Percentiles rank a stretch among this genome's conserved stretches.
Evolutionary conservation across 1,140 invertebrate genomes (phyloP).

Genomic region (Drosophila ogumai): DNA sequence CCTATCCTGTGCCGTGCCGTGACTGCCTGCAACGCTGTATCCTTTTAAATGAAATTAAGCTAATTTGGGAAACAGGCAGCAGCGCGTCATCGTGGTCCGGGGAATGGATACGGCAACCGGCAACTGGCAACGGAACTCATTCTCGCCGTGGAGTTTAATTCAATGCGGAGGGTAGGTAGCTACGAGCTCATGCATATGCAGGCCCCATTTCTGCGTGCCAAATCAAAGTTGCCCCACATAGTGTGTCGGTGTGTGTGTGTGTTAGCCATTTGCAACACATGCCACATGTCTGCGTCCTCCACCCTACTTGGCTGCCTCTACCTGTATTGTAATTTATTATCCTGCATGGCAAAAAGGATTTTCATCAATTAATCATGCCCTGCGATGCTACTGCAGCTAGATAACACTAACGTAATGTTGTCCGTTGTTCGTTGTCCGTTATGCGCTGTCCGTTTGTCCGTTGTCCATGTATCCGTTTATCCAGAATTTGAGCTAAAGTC

Average conservation of each 20-base stretch:
- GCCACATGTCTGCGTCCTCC: slow-evolving; percentile 41
- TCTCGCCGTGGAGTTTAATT: slow-evolving; percentile 60
- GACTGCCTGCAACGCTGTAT: slow-evolving; percentile 50
- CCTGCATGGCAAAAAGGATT: slow-evolving; percentile 82
- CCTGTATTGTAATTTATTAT: slow-evolving; percentile 81
- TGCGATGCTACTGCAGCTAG: slow-evolving; percentile 68
- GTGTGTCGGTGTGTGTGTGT: slow-evolving; percentile 14
- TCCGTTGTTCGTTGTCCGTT: background rate
- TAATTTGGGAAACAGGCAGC: slow-evolving; percentile 77
- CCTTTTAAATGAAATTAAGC: slow-evolving; percentile 83
- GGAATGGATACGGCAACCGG: slow-evolving; percentile 20
- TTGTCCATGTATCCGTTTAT: background rate
- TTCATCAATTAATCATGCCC: slow-evolving; percentile 82
- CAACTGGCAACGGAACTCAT: slow-evolving; percentile 43
- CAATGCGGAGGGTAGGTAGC: slow-evolving; percentile 17
- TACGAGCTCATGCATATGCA: slow-evolving; percentile 48
- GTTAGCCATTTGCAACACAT: slow-evolving; percentile 60
- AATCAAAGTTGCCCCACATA: slow-evolving; percentile 55
- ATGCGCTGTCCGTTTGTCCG: background rate
- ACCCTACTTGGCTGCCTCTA: slow-evolving; percentile 8
- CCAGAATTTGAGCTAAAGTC: slow-evolving; percentile 3
- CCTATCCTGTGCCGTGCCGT: background rate
- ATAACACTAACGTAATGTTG: slow-evolving; percentile 49
- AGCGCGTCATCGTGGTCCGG: slow-evolving; percentile 38
- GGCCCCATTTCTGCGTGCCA: slow-evolving; percentile 30